Conservation (phyloP, 35 echinoderm and acorn worm species). For the Lytechinus variegatus region DNA sequence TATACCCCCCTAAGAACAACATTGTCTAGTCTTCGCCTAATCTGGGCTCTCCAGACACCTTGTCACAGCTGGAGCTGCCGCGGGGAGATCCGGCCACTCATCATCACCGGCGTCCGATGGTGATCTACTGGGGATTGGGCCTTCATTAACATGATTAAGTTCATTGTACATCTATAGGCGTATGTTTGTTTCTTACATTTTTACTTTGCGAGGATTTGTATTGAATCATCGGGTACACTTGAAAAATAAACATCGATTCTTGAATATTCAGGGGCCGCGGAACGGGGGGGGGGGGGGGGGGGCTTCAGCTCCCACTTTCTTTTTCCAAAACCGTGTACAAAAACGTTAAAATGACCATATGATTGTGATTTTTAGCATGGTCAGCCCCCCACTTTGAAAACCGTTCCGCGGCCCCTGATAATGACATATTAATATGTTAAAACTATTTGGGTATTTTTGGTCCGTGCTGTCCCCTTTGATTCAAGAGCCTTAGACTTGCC, state of each 20-base stretch:
- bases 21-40: not conserved
- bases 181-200: not conserved
- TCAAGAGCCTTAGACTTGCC: no score
- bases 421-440: no score
- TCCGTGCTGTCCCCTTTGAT: no score
- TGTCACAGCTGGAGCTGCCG: not conserved
- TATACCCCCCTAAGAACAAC: not conserved
- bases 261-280: no score
- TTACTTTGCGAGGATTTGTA: not conserved
- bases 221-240: not conserved
- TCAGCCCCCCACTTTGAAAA: no score
- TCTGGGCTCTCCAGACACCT: not conserved
- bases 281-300: no score
- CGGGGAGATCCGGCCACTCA: constrained; percentile 5
- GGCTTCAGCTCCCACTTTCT: no score
- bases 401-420: no score
- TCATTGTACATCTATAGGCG: not conserved
- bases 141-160: not conserved
- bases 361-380: no score
- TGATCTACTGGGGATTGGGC: not conserved
- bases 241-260: not conserved
- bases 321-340: no score
- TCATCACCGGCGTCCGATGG: not conserved
- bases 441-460: no score
- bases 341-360: no score